These are phyloP conservation scores for Cephus pygmeus DNA, from an alignment of 2,888 invertebrate genomes.

Conservation along the genomic window DNA sequence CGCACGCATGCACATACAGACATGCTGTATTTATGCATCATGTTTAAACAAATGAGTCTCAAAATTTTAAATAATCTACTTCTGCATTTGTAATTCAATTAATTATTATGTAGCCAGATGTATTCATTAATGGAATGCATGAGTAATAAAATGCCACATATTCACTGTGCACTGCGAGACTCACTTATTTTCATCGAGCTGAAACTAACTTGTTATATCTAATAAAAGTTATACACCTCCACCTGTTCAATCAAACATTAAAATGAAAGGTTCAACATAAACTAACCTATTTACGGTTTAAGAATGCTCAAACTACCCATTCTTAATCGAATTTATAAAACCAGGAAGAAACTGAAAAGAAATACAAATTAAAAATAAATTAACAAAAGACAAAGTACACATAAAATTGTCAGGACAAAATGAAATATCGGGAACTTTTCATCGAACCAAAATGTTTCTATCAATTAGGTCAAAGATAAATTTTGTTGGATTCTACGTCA, in stretches of 20 bases:
- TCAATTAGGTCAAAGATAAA: too few relatives aligned
- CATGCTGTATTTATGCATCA: conserved; percentile 24
- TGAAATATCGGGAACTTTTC: too few relatives aligned
- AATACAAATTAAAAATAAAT: conserved; percentile 38
- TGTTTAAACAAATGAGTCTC: conserved; percentile 38
- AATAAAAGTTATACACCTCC: conserved; percentile 10
- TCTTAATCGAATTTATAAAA: conserved; percentile 47
- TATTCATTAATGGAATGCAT: too few relatives aligned
- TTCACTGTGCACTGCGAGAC: conserved; percentile 14
- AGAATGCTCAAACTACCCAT: conserved; percentile 39
- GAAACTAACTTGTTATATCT: too few relatives aligned
- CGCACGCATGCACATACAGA: conserved; percentile 27
- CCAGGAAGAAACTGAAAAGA: conserved; percentile 54
- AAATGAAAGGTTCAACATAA: conserved; percentile 24
- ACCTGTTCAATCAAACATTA: conserved; percentile 29
- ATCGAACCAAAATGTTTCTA: too few relatives aligned
- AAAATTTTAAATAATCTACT: neutral
- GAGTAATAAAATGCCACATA: too few relatives aligned
- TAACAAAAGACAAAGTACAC: conserved; percentile 12
- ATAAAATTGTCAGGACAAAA: neutral
- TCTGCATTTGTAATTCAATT: neutral
- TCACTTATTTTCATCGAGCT: conserved; percentile 32
- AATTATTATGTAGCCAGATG: too few relatives aligned
- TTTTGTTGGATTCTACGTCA: too few relatives aligned
- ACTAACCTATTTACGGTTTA: conserved; percentile 51